Evolutionary conservation across 2,113 vertebrate genomes (phyloP).

Genomic region (Pipa parva): DNA sequence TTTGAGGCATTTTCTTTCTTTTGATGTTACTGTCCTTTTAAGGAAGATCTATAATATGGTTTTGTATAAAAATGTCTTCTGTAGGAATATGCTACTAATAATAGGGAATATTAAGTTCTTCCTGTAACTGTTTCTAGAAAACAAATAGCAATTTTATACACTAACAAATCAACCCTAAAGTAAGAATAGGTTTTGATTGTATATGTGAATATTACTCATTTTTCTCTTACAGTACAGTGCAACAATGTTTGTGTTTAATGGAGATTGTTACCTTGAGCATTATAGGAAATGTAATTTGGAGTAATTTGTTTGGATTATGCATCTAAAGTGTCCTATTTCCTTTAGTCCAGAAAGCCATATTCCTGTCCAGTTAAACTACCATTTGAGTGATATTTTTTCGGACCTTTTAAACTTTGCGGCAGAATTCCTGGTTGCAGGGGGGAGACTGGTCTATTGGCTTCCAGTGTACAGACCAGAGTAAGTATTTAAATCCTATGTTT

Average conservation of each 20-base stretch:
- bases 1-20: too few species aligned
- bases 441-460: slow-evolving; percentile 93
- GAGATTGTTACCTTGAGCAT: slow-evolving; percentile 10
- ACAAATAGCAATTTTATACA: too few species aligned
- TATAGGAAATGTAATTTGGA: slow-evolving; percentile 19
- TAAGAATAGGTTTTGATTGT: too few species aligned
- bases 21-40: too few species aligned
- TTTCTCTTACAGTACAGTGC: too few species aligned
- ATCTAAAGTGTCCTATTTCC: slow-evolving; percentile 18
- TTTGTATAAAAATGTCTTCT: too few species aligned
- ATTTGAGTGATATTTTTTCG: slow-evolving; percentile 92
- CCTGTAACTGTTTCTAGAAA: too few species aligned
- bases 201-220: too few species aligned
- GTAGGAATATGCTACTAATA: too few species aligned
- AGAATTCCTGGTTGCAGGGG: slow-evolving; percentile 79
- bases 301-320: slow-evolving; percentile 21
- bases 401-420: slow-evolving; percentile 90
- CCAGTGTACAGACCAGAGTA: slow-evolving; percentile 92
- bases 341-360: slow-evolving; percentile 79
- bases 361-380: slow-evolving; percentile 83
- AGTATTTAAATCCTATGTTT: slow-evolving; percentile 48
- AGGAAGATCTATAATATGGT: too few species aligned
- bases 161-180: too few species aligned
- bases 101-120: too few species aligned
- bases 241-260: neutral